Conservation (phyloP, 2,797 vertebrate genomes). For the Cyprinella venusta region DNA sequence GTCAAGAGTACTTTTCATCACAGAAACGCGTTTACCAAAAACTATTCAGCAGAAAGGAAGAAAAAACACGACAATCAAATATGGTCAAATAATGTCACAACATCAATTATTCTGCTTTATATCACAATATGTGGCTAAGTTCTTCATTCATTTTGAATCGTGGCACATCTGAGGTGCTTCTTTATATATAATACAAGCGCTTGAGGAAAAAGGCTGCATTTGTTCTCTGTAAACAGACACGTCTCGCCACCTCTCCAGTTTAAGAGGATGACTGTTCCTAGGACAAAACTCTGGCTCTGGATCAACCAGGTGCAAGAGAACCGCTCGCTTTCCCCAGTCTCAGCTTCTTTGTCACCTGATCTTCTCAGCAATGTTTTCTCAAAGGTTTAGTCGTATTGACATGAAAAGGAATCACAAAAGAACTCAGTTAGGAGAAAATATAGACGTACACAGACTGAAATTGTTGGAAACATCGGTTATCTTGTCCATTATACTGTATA, state of each 20-base stretch:
- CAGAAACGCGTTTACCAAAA: neutral
- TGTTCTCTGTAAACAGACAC: conserved; percentile 41
- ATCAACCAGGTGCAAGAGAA: conserved; percentile 33
- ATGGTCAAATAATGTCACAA: neutral
- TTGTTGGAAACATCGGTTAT: neutral
- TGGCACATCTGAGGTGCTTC: conserved; percentile 8
- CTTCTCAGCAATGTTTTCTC: conserved; percentile 32
- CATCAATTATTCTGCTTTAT: neutral
- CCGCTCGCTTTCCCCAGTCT: neutral
- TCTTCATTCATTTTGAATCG: neutral
- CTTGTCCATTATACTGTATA: neutral
- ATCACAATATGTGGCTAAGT: neutral
- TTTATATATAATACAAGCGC: neutral
- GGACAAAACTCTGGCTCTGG: conserved; percentile 4
- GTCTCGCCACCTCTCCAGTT: neutral
- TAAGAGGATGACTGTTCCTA: conserved; percentile 22
- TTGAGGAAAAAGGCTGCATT: conserved; percentile 4
- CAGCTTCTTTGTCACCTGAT: conserved; percentile 24
- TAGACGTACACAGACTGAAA: neutral
- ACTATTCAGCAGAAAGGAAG: neutral
- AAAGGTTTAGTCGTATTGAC: neutral
- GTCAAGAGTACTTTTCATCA: neutral
- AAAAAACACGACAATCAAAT: neutral
- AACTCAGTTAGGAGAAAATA: neutral
- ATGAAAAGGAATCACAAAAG: neutral